Evolutionary conservation across 2,888 invertebrate species (phyloP).

Genomic region (Allygus modestus): DNA sequence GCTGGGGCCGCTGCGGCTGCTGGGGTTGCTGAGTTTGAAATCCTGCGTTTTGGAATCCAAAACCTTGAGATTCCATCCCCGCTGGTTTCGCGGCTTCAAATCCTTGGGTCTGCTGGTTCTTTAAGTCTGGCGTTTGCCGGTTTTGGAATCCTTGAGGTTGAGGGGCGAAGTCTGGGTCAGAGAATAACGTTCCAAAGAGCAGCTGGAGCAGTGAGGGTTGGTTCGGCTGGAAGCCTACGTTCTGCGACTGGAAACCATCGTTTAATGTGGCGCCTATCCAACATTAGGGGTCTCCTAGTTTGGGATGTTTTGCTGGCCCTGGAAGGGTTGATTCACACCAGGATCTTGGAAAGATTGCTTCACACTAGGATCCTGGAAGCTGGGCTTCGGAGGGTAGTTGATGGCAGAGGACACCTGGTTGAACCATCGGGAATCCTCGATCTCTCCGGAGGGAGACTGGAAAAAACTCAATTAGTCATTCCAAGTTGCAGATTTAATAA

Average conservation of each 20-base stretch:
- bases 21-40: not conserved
- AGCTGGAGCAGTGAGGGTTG: not conserved
- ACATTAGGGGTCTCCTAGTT: not conserved
- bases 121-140: not conserved
- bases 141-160: slow-evolving; percentile 25
- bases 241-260: not conserved
- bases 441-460: not conserved
- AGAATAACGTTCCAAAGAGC: not conserved
- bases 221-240: not conserved
- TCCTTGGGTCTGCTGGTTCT: not conserved
- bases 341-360: not conserved
- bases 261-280: not conserved
- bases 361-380: not conserved
- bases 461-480: not conserved
- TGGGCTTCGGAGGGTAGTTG: not conserved
- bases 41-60: not conserved
- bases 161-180: not conserved
- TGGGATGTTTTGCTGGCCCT: not conserved
- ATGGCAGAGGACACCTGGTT: not conserved
- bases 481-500: too few relatives aligned
- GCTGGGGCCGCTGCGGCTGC: not conserved
- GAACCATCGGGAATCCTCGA: not conserved
- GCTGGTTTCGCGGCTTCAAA: not conserved
- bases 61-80: not conserved
- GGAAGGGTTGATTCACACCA: not conserved